A percentile compares a stretch with the other conserved stretches of the same genome.
Evolutionary conservation across 2,113 vertebrate genomes (phyloP).

Genomic region (Lates calcarifer): DNA sequence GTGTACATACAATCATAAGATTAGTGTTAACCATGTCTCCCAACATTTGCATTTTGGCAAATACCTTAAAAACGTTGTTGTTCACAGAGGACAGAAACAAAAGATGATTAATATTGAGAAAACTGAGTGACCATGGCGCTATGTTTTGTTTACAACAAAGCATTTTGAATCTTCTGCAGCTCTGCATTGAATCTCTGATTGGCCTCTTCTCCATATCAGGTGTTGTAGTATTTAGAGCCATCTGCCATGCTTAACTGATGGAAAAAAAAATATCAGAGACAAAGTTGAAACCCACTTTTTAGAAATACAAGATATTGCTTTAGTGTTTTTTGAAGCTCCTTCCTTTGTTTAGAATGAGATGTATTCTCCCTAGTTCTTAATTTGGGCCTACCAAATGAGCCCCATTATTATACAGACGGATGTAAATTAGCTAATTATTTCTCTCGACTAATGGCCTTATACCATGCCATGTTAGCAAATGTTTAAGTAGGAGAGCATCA

Average conservation of each 20-base stretch:
- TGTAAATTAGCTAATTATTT: conserved; percentile 76
- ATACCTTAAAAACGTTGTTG: not conserved
- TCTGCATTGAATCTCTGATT: not conserved
- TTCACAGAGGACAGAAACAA: not conserved
- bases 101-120: not conserved
- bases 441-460: conserved; percentile 57
- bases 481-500: conserved; percentile 21
- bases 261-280: not conserved
- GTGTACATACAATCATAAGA: not conserved
- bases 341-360: conserved; percentile 56
- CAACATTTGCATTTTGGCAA: not conserved
- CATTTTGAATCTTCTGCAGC: not conserved
- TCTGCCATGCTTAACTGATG: conserved; percentile 7
- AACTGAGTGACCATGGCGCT: not conserved
- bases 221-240: conserved; percentile 8
- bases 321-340: not conserved
- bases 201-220: not conserved
- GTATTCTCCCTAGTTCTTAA: conserved; percentile 54
- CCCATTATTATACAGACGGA: conserved; percentile 71
- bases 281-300: not conserved
- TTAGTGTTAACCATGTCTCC: not conserved
- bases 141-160: conserved; percentile 5
- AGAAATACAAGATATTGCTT: not conserved
- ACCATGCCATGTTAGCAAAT: conserved; percentile 48
- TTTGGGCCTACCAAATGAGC: conserved; percentile 62